Percentiles rank a stretch among this genome's conserved stretches.
Evolutionary conservation across 1,140 invertebrate species (phyloP).

Genomic region (Steinernema khuongi): DNA sequence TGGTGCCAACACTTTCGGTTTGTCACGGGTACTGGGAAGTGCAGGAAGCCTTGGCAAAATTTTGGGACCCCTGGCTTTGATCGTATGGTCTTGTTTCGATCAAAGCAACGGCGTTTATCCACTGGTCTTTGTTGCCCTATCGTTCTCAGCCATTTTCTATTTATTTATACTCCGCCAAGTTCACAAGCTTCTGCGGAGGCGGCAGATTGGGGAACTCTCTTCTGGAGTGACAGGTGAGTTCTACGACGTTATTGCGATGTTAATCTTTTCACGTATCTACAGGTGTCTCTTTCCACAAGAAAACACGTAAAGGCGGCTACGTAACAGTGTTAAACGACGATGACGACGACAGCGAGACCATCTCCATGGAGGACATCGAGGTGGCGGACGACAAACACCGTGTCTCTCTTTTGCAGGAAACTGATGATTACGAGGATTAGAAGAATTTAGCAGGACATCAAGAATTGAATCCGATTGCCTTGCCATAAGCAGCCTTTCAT

Average conservation of each 20-base stretch:
- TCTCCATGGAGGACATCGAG: not conserved
- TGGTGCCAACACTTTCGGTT: not conserved
- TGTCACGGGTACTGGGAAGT: not conserved
- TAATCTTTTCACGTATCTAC: not conserved
- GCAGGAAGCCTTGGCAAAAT: not conserved
- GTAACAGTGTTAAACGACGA: not conserved
- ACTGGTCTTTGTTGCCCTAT: not conserved
- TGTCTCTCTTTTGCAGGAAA: not conserved
- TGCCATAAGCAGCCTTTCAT: not conserved
- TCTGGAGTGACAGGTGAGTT: not conserved
- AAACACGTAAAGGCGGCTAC: not conserved
- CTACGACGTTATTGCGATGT: not conserved
- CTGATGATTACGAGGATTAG: not conserved
- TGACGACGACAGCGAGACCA: not conserved
- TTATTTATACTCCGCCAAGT: not conserved
- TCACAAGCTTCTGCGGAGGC: not conserved
- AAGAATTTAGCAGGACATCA: not conserved
- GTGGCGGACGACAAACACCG: not conserved
- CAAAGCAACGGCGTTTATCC: not conserved
- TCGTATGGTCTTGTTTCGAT: not conserved
- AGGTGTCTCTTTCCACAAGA: constrained; percentile 8
- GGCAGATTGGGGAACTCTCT: not conserved
- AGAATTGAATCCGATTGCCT: not conserved
- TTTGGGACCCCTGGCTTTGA: not conserved
- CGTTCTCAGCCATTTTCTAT: not conserved